Conservation (phyloP, 1,140 invertebrate genomes). For the Drosophila navojoa region DNA sequence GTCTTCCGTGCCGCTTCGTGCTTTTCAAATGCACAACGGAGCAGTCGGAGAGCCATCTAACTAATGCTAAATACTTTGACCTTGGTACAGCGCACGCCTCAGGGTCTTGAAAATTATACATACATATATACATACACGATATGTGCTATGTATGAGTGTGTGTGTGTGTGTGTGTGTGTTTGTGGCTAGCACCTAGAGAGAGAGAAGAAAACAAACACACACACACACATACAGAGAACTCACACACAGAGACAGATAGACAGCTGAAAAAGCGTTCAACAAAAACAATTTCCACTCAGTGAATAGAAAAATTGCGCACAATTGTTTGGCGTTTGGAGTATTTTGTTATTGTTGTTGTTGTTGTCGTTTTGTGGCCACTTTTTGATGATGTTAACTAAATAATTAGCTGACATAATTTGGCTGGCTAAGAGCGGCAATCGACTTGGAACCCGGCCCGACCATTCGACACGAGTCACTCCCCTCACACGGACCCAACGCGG, state of each 20-base stretch:
- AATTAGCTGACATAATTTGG: constrained; percentile 80
- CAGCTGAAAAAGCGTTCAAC: constrained; percentile 25
- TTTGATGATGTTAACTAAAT: constrained; percentile 75
- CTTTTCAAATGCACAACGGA: constrained; percentile 72
- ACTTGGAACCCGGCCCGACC: constrained; percentile 40
- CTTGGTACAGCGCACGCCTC: constrained; percentile 62
- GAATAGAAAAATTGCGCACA: constrained; percentile 80
- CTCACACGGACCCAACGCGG: constrained; percentile 43
- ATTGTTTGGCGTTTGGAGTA: constrained; percentile 59
- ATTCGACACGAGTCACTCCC: constrained; percentile 64
- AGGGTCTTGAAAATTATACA: constrained; percentile 81
- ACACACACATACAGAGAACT: not conserved
- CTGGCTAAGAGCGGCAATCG: constrained; percentile 66
- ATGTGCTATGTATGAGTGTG: not conserved
- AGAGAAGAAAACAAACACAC: constrained; percentile 4
- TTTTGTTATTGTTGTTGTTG: constrained; percentile 19
- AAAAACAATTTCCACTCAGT: constrained; percentile 80
- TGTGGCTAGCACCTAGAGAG: constrained; percentile 51
- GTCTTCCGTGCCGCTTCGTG: constrained; percentile 78
- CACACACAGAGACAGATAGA: not conserved
- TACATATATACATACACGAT: constrained; percentile 10
- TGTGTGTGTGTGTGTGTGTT: constrained; percentile 6
- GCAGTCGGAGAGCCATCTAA: constrained; percentile 45
- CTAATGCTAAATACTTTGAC: constrained; percentile 77
- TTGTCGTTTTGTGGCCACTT: constrained; percentile 25